Conservation (phyloP, 2,888 invertebrate genomes). For the Antheraea yamamai region DNA sequence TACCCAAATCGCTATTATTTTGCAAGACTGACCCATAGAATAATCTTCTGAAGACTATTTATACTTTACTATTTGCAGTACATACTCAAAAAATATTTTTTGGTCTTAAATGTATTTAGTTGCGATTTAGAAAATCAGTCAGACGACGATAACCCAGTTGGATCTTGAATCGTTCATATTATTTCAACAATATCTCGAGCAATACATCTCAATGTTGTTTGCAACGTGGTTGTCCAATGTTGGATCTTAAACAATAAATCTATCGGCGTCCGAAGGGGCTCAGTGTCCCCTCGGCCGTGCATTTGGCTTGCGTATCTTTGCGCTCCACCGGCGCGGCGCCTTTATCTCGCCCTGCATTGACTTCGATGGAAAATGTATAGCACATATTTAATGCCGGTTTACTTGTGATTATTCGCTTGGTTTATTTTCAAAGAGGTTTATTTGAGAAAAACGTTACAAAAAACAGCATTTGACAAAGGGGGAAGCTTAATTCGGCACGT, state of each 20-base stretch:
- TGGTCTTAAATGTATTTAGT: neutral
- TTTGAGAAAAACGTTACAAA: neutral
- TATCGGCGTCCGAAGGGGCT: slow-evolving; percentile 17
- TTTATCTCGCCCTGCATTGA: slow-evolving; percentile 22
- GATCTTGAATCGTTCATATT: neutral
- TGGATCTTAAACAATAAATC: slow-evolving; percentile 22
- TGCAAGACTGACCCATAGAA: no score
- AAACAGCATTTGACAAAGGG: neutral
- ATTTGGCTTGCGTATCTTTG: slow-evolving; percentile 18
- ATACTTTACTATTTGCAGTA: no score
- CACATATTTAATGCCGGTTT: slow-evolving; percentile 18
- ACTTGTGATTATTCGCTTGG: slow-evolving; percentile 17
- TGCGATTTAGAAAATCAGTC: neutral
- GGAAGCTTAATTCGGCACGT: no score
- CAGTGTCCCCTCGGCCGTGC: slow-evolving; percentile 14
- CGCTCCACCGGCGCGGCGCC: slow-evolving; percentile 21
- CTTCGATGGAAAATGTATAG: slow-evolving; percentile 23
- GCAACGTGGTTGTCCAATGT: slow-evolving; percentile 4
- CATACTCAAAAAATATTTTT: no score
- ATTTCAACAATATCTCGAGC: neutral
- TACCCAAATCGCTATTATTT: no score
- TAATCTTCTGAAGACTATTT: no score
- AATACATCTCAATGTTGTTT: slow-evolving; percentile 10
- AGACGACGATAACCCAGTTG: neutral
- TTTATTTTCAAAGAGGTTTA: slow-evolving; percentile 13